phyloP scores from a whole-genome alignment of 2,888 invertebrate genomes.

The Drosophila paranaensis region DNA sequence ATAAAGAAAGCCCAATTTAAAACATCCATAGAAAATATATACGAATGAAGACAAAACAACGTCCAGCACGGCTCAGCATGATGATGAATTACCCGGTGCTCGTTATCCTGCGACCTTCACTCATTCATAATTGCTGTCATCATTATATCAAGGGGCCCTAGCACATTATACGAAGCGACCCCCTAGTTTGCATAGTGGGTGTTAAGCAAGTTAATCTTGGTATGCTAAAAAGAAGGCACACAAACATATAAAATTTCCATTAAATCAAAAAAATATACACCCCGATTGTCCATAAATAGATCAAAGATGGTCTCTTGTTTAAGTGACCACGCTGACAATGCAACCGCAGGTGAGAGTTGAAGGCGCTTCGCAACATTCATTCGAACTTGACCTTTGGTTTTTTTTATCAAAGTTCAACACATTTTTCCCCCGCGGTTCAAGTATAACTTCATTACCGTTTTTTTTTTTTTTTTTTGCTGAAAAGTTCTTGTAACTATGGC shows the following conservation, averaged over 20 bases:
- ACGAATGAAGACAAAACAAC: conserved; percentile 27
- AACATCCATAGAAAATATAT: conserved; percentile 11
- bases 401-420: not conserved
- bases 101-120: conserved; percentile 70
- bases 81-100: conserved; percentile 73
- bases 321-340: not conserved
- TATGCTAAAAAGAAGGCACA: not conserved
- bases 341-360: conserved; percentile 4
- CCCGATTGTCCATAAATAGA: conserved; percentile 1
- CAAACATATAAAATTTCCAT: not conserved
- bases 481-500: not conserved
- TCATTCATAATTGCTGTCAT: conserved; percentile 80
- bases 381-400: not conserved
- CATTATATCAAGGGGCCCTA: conserved; percentile 66
- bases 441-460: not conserved
- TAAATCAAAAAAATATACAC: not conserved
- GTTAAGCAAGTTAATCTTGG: not conserved
- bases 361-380: not conserved
- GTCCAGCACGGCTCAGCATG: conserved; percentile 42
- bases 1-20: conserved; percentile 38
- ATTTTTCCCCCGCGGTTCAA: not conserved
- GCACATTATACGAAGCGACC: conserved; percentile 15
- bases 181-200: conserved; percentile 2
- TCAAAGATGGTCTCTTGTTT: conserved; percentile 2
- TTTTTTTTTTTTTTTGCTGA: not conserved